Evolutionary conservation across 2,797 vertebrate species (phyloP), one percentile per base, ranked within the genome.

Genomic region (Spinus pinus): DNA sequence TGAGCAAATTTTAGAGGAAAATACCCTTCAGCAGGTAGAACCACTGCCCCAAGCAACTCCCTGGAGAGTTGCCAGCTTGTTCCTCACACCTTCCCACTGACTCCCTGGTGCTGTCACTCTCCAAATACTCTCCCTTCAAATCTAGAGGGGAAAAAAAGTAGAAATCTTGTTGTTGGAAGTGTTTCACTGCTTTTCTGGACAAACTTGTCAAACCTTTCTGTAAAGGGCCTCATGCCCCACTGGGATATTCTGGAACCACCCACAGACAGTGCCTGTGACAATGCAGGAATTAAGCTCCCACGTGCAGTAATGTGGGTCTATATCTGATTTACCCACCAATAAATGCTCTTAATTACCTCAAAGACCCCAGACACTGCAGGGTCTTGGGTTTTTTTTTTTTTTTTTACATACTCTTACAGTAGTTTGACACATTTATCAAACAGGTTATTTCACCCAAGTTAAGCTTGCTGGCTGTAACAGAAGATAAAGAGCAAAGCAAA

Each of bases 191-290:
- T 85, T 82, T 30, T 46, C 64, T 81, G 35, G 54, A 67, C 23
- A 67, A 20, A 10, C 53, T 56, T 53, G 14, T 30, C 39, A 54
- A 42, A 42, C 25, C 5, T 54, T 23, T 10, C 31, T 49, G 5
- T 33, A 19, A 62, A 86, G 49, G 28, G 41, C 47, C 16, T 39
- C 0, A 0, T 41, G 25, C 30, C 3, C 49, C 18, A 5, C 41
- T 31, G 49, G 35, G 49, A 31, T 47, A 22, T 42, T 57, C 22
- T 33, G 47, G 28, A 41, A 27, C 25, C n/a, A 57, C 37, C 28
- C 73, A 33, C 0, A 0, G 49, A 13, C 19, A 35, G 9, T 1
- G 1, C 20, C 41, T 35, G 17, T 70, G 72, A 41, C 18, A 24
- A 18, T 4, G 2, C 19, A 57, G 56, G 58, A 28, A 42, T 60